Evolutionary conservation across 2,888 invertebrate species (phyloP), one percentile per base, ranked within the genome.

Genomic region (Ormia ochracea): DNA sequence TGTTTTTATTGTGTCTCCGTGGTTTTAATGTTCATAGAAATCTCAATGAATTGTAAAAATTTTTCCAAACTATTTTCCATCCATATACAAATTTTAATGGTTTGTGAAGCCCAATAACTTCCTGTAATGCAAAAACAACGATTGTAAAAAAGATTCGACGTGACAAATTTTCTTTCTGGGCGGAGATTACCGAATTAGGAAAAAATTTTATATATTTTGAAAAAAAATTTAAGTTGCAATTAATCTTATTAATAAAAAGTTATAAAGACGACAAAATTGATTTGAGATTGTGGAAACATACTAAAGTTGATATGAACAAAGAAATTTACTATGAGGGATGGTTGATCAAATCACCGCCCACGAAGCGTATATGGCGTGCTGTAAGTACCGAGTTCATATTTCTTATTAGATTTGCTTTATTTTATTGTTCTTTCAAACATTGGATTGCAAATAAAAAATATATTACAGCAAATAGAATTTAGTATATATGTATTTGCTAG

Each of bases 281-380:
- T 80, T 68, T 83, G 23, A 83, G 81, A 72, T 77, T 81, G 73
- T 83, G 83, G 83, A 82, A 81, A 75, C 78, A 81, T 73, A 78
- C 56, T 9, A 82, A 82, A 77, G 81, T 73, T 61, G 80, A 83
- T 69, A 83, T 83, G 83, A 83, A 83, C 76, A 83, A 83, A 74
- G 83, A 83, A 72, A 82, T 83, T 17, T 82, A 83, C 61, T 94
- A 95, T 88, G 96, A 96, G 91, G 98, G 98, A 82, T 98, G 97
- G 97, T 92, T 98, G 85, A 96, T 95, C 80, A 98, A 98, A 92
- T 98, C 98, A 77, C 98, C 98, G 84, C 98, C 98, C 78, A 94
- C 95, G 76, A 97, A 96, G 91, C 92, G 95, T 85, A 94, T 96
- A 88, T 97, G 96, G 94, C 93, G 96, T 92, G 96, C 97, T 90